Evolutionary conservation across 2,113 vertebrate species (phyloP).

Genomic region (Peromyscus polionotus): DNA sequence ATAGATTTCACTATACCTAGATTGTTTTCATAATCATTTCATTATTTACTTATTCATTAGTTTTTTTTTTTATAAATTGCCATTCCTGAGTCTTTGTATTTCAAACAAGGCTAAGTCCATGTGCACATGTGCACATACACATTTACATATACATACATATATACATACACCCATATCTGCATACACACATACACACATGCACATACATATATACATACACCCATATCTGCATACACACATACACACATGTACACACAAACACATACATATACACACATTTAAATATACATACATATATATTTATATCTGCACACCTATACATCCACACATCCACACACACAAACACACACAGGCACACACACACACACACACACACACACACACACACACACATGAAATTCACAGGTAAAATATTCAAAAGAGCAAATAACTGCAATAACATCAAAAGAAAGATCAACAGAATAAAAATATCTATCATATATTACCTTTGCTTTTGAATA

Average conservation of each 20-base stretch:
- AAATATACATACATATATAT: too few relatives aligned
- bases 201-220: background rate
- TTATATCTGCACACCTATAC: background rate
- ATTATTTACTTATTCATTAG: slow-evolving; percentile 29
- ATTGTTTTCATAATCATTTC: background rate
- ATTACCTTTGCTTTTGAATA: background rate
- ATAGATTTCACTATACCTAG: background rate
- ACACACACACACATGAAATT: background rate
- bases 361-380: background rate
- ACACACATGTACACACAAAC: background rate
- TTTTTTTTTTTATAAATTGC: slow-evolving; percentile 17
- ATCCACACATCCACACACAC: background rate
- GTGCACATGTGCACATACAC: background rate
- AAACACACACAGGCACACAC: background rate
- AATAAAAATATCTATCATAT: background rate
- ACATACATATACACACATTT: too few relatives aligned
- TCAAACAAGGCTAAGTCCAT: background rate
- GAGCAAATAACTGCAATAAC: background rate
- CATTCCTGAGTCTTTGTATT: background rate
- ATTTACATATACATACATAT: too few relatives aligned
- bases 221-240: background rate
- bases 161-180: background rate
- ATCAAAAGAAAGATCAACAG: slow-evolving; percentile 48
- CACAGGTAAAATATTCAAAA: slow-evolving; percentile 48
- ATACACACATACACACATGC: background rate